Evolutionary conservation across 2,113 vertebrate genomes (phyloP).

Genomic region (Cromileptes altivelis): DNA sequence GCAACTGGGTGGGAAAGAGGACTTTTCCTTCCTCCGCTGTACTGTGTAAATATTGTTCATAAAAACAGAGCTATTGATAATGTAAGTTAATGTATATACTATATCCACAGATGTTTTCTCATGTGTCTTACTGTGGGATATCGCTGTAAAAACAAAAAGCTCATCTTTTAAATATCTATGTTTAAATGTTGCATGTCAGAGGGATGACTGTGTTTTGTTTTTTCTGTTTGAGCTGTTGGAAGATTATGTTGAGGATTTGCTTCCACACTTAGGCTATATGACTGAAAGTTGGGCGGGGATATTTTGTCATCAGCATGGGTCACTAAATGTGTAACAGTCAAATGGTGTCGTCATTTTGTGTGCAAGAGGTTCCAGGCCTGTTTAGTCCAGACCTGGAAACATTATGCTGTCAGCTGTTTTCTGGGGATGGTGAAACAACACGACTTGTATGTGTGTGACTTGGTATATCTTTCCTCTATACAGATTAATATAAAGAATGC

Average conservation of each 20-base stretch:
- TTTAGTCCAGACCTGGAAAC: conserved; percentile 38
- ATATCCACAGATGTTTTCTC: conserved; percentile 73
- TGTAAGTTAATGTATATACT: conserved; percentile 82
- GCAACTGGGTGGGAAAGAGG: conserved; percentile 18
- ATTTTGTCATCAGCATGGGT: conserved; percentile 75
- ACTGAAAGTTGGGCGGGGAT: conserved; percentile 7
- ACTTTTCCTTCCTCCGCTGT: conserved; percentile 34
- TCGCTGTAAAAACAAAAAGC: conserved; percentile 67
- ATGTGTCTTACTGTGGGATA: conserved; percentile 72
- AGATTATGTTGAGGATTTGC: conserved; percentile 24
- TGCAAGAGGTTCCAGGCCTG: conserved; percentile 28
- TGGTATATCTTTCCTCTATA: conserved; percentile 67
- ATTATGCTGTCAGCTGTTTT: conserved; percentile 18
- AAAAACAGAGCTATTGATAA: conserved; percentile 76
- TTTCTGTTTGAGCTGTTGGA: conserved; percentile 26
- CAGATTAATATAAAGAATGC: conserved; percentile 68
- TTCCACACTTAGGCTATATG: conserved; percentile 11
- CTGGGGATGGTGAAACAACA: conserved; percentile 52
- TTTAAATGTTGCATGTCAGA: conserved; percentile 80
- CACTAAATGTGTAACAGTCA: conserved; percentile 68
- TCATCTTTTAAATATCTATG: conserved; percentile 71
- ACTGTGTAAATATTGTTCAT: conserved; percentile 82
- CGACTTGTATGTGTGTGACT: conserved; percentile 64
- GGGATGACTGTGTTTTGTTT: conserved; percentile 51
- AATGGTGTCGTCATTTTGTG: conserved; percentile 51